Evolutionary conservation across 1,140 invertebrate genomes (phyloP).

Genomic region (Himalopsyche phryganea): DNA sequence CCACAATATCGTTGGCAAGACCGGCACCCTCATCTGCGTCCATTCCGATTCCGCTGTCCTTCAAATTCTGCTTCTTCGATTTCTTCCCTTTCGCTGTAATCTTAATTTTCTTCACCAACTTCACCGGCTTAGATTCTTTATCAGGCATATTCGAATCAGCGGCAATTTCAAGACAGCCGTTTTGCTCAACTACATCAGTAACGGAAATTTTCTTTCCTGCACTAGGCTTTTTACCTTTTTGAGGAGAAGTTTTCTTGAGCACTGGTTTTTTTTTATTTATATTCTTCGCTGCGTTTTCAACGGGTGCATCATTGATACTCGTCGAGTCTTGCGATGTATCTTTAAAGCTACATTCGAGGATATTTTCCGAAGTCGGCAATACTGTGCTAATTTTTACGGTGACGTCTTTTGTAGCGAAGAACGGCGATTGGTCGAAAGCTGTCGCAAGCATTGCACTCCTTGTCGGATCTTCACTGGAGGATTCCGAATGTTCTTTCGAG

Average conservation of each 20-base stretch:
- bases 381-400: not conserved
- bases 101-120: conserved; percentile 18
- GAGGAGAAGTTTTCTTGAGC: conserved; percentile 5
- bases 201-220: conserved; percentile 16
- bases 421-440: conserved; percentile 19
- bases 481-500: conserved; percentile 78
- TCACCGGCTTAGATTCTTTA: conserved; percentile 4
- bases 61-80: conserved; percentile 40
- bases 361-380: no score
- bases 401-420: conserved; percentile 19
- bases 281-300: not conserved
- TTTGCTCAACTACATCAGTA: conserved; percentile 11
- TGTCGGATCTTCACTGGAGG: conserved; percentile 64
- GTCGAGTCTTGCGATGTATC: no score
- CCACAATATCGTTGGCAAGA: not conserved
- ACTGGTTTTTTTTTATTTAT: conserved; percentile 6
- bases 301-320: not conserved
- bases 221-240: conserved; percentile 5
- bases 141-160: not conserved
- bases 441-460: conserved; percentile 10
- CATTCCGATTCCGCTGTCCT: conserved; percentile 41
- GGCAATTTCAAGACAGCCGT: conserved; percentile 13
- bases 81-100: conserved; percentile 38
- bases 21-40: conserved; percentile 42
- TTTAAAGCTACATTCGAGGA: no score